These are phyloP conservation scores for Carpatolechia fugitivella DNA, from an alignment of 2,888 invertebrate genomes.

Conservation along the genomic window DNA sequence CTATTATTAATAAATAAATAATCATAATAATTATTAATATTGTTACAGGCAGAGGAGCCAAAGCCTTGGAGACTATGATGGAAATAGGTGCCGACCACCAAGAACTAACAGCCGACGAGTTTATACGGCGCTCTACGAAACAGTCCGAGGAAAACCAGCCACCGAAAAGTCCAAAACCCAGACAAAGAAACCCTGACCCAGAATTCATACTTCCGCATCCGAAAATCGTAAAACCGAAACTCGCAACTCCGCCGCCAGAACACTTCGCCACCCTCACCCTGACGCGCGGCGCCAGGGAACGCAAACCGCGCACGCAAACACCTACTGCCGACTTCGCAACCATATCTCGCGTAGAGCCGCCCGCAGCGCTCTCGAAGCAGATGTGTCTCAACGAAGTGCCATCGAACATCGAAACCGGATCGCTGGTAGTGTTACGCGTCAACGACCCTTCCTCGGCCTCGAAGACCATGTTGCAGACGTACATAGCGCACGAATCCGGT, in stretches of 20 bases:
- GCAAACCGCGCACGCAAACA: constrained; percentile 19
- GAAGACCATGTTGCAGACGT: constrained; percentile 69
- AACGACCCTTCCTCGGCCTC: constrained; percentile 63
- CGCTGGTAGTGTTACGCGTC: constrained; percentile 64
- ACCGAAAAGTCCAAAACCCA: constrained; percentile 12
- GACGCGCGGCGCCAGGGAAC: too few species aligned
- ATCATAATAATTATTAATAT: background rate
- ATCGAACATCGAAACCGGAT: constrained; percentile 60
- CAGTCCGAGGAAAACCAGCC: background rate
- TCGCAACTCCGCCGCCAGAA: constrained; percentile 10
- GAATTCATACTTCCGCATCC: constrained; percentile 1
- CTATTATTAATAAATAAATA: too few species aligned
- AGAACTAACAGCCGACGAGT: constrained; percentile 41
- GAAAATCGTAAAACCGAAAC: background rate
- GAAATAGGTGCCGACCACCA: constrained; percentile 22
- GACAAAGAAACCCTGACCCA: constrained; percentile 7
- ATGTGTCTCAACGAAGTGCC: constrained; percentile 41
- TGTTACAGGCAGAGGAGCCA: constrained; percentile 46
- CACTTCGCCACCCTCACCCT: constrained; percentile 28
- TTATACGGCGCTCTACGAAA: constrained; percentile 35
- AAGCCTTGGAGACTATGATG: constrained; percentile 40
- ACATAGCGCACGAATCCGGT: constrained; percentile 57
- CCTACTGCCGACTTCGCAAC: too few species aligned
- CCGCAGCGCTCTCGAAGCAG: too few species aligned
- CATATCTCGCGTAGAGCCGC: too few species aligned